Percentiles rank a stretch among this genome's conserved stretches.
These are phyloP conservation scores for Cryptoblepharus egeriae DNA, from an alignment of 2,797 vertebrate genomes.

Conservation along the genomic window DNA sequence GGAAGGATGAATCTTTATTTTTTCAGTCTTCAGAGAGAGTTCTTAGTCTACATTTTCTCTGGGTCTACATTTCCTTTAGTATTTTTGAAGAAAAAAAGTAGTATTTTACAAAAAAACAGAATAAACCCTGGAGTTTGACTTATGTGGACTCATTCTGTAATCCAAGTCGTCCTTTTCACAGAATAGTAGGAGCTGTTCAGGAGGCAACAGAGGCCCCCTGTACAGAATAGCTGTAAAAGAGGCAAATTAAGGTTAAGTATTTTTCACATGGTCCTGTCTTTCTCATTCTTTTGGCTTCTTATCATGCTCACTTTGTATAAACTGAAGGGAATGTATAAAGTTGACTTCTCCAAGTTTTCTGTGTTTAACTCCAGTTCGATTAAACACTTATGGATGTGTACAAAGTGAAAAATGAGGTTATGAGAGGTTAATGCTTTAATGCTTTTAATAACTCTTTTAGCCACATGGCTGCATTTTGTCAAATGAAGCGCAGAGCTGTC, in stretches of 20 bases:
- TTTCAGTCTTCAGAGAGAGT: background rate
- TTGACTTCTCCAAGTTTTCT: slow-evolving; percentile 72
- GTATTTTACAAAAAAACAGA: slow-evolving; percentile 51
- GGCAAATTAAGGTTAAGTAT: slow-evolving; percentile 55
- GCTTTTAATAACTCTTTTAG: slow-evolving; percentile 80
- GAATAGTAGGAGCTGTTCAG: slow-evolving; percentile 56
- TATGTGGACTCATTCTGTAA: slow-evolving; percentile 35
- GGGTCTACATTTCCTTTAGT: slow-evolving; percentile 4
- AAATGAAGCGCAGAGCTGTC: slow-evolving; percentile 66
- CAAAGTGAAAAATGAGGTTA: slow-evolving; percentile 80
- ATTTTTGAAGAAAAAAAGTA: slow-evolving; percentile 35
- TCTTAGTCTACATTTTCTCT: slow-evolving; percentile 9
- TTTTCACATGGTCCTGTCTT: slow-evolving; percentile 51
- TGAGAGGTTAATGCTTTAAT: slow-evolving; percentile 81
- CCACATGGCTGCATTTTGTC: slow-evolving; percentile 77
- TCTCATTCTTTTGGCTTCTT: slow-evolving; percentile 63
- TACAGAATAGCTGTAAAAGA: slow-evolving; percentile 64
- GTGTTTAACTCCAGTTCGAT: slow-evolving; percentile 77
- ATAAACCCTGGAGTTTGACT: slow-evolving; percentile 56
- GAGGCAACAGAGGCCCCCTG: too few species aligned
- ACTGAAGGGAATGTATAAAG: slow-evolving; percentile 70
- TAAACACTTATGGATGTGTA: slow-evolving; percentile 78
- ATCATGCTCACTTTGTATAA: slow-evolving; percentile 68
- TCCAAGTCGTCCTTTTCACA: slow-evolving; percentile 23
- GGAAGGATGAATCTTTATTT: background rate